Evolutionary conservation across 2,113 vertebrate species (phyloP), one percentile per base, ranked within the genome.

Genomic region (Conger conger): DNA sequence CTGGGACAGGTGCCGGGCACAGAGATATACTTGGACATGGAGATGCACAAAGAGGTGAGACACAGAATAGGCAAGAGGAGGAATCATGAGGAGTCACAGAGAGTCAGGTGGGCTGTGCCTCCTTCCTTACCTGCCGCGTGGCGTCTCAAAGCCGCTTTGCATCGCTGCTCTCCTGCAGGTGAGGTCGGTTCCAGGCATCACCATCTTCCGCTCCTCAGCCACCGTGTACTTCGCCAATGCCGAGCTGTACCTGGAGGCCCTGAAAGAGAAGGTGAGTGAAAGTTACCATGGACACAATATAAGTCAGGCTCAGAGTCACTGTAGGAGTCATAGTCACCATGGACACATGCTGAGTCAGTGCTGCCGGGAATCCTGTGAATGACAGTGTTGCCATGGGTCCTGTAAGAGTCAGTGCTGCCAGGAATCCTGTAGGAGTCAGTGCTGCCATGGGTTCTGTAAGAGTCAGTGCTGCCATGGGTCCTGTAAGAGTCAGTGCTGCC

Each of bases 191-290:
- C 95, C 96, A 0, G 97, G 97, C 0, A 94, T 99, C 88, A 98
- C 96, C 92, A 96, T 99, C 84, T 99, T 99, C 92, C 94, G 92
- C 50, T 98, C 97, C 40, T 97, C 97, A 0, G 90, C 93, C 78
- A 97, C 97, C 0, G 3, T 98, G 82, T 97, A 96, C 93, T 99
- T 97, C 88, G 96, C 98, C 86, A 99, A 99, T 0, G 96, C 97
- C 35, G 97, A 98, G 87, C 87, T 98, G 86, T 98, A 97, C 0
- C 86, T 95, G 2, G 96, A 97, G 0, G 92, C 95, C 0, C 91
- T 99, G 84, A 96, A 97, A 88, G 91, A 95, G 84, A 97, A 95
- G 96, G 98, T 98, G 79, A 90, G 91, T 50, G 35, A 17, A 20
- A 7, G 45, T 81, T 27, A 53, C 42, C 42, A 36, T 77, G 73